phyloP scores from a whole-genome alignment of 2,888 invertebrate genomes.

The Drosophila nr. perissopoda region DNA sequence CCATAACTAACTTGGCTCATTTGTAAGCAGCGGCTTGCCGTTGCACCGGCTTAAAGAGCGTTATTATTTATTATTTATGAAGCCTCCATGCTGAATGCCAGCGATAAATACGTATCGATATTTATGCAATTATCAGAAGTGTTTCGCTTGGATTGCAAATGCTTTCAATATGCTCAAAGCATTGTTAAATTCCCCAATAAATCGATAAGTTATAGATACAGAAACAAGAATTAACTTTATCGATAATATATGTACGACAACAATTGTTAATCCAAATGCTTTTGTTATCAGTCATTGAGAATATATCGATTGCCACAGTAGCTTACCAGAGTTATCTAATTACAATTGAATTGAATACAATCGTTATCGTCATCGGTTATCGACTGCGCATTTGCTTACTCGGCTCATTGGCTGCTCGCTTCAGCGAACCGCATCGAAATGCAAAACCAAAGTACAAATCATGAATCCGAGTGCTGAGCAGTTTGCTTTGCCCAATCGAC shows the following conservation, averaged over 20 bases:
- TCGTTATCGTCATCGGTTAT: conserved; percentile 44
- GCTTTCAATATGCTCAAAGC: not conserved
- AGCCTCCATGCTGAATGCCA: conserved; percentile 5
- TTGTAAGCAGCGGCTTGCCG: conserved; percentile 53
- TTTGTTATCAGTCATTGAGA: not conserved
- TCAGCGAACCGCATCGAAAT: conserved; percentile 56
- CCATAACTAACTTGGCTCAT: conserved; percentile 67
- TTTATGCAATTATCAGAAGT: conserved; percentile 40
- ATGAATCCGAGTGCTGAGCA: conserved; percentile 55
- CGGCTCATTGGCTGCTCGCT: conserved; percentile 63
- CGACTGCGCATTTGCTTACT: conserved; percentile 56
- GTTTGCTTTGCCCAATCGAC: conserved; percentile 73
- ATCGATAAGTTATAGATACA: not conserved
- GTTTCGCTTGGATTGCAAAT: conserved; percentile 11
- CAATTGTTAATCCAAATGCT: not conserved
- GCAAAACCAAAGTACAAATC: conserved; percentile 48
- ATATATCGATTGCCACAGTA: not conserved
- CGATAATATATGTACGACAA: not conserved
- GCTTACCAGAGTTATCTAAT: not conserved
- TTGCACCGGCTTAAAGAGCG: not conserved
- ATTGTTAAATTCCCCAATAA: not conserved
- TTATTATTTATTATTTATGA: conserved; percentile 59
- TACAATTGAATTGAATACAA: conserved; percentile 10
- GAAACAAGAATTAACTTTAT: not conserved
- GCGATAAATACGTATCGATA: conserved; percentile 60